Conservation (phyloP, 2,113 vertebrate species). For the Strix uralensis region DNA sequence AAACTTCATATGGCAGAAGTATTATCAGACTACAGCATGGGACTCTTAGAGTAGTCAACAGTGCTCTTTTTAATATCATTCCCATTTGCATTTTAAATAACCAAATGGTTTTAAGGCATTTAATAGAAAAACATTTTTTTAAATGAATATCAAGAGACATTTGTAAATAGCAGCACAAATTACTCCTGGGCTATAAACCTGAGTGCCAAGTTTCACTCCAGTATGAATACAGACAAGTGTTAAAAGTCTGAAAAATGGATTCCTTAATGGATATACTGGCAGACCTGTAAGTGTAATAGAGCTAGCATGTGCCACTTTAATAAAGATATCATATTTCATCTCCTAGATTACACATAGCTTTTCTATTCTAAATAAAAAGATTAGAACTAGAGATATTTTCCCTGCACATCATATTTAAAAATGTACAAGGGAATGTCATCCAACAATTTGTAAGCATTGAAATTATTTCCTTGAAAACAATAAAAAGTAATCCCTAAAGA, state of each 20-base stretch:
- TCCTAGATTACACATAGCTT: slow-evolving; percentile 47
- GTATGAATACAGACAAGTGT: slow-evolving; percentile 69
- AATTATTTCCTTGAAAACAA: slow-evolving; percentile 59
- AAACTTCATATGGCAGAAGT: background rate
- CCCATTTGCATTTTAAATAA: slow-evolving; percentile 68
- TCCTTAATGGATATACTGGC: slow-evolving; percentile 73
- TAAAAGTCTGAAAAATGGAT: slow-evolving; percentile 62
- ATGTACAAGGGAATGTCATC: slow-evolving; percentile 31
- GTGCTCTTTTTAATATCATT: background rate
- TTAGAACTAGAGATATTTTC: slow-evolving; percentile 49
- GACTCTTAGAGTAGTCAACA: background rate
- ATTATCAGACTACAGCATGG: background rate
- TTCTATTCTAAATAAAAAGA: slow-evolving; percentile 46
- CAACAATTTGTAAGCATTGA: slow-evolving; percentile 48
- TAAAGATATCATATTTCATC: slow-evolving; percentile 57
- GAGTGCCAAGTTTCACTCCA: slow-evolving; percentile 66
- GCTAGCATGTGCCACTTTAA: slow-evolving; percentile 61
- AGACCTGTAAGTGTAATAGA: slow-evolving; percentile 50
- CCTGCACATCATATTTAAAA: slow-evolving; percentile 55
- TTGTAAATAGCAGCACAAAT: slow-evolving; percentile 73
- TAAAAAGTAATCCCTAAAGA: slow-evolving; percentile 66
- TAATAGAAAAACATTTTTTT: slow-evolving; percentile 69
- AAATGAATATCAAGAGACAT: slow-evolving; percentile 73
- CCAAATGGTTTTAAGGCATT: slow-evolving; percentile 59
- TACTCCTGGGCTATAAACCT: slow-evolving; percentile 66